These are phyloP conservation scores for Guaruba guarouba DNA, from an alignment of 2,113 vertebrate genomes.

Conservation along the genomic window DNA sequence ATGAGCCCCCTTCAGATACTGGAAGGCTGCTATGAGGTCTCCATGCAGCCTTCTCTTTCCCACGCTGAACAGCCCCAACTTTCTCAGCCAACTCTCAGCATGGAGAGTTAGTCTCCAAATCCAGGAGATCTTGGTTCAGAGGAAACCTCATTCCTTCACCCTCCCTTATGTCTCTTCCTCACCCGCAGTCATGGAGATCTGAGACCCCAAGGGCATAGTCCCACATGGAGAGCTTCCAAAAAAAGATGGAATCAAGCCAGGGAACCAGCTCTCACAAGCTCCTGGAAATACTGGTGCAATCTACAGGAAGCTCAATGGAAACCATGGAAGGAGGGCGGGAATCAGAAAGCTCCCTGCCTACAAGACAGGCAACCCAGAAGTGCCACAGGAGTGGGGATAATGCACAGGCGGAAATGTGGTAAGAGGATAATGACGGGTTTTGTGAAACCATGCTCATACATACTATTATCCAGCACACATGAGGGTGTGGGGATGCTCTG, in stretches of 20 bases:
- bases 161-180: background rate
- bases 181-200: background rate
- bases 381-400: rapidly evolving
- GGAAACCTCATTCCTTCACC: background rate
- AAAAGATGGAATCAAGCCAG: background rate
- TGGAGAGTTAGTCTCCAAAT: background rate
- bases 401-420: rapidly evolving
- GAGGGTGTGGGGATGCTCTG: background rate
- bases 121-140: background rate
- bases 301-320: background rate
- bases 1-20: too few species aligned
- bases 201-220: background rate
- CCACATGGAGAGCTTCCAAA: background rate
- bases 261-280: background rate
- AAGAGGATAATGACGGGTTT: background rate
- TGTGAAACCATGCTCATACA: background rate
- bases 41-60: too few species aligned
- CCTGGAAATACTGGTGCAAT: background rate
- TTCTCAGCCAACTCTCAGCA: too few species aligned
- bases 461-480: background rate
- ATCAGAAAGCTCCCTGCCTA: background rate
- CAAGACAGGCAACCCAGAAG: background rate
- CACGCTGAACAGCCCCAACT: too few species aligned
- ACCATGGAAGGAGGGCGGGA: background rate
- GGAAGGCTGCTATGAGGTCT: too few species aligned